Conservation (phyloP, 2,113 vertebrate species). For the Brienomyrus longianalis region DNA sequence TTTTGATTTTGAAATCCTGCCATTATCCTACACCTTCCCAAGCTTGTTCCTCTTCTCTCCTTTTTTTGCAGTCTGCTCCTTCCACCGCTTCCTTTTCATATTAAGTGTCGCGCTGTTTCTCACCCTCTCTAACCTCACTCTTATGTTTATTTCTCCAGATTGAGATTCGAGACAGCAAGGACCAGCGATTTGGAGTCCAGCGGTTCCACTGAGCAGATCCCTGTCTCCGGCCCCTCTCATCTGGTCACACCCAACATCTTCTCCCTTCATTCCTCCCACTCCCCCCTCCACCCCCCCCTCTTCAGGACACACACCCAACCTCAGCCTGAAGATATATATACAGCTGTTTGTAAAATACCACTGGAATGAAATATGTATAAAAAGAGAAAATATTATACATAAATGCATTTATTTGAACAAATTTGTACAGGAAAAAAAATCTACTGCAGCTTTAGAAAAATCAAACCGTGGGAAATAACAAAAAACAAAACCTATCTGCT, state of each 20-base stretch:
- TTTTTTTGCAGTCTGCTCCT: not conserved
- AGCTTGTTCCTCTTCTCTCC: not conserved
- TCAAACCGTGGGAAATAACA: slow-evolving; percentile 44
- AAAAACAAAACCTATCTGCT: slow-evolving; percentile 22
- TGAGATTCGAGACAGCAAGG: slow-evolving; percentile 52
- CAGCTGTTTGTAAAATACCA: slow-evolving; percentile 44
- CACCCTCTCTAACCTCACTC: not conserved
- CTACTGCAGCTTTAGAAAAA: slow-evolving; percentile 42
- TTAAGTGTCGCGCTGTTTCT: not conserved
- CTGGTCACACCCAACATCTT: not conserved
- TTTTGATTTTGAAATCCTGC: not conserved
- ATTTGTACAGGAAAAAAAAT: slow-evolving; percentile 26
- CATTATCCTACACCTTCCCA: not conserved
- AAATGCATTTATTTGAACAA: slow-evolving; percentile 26
- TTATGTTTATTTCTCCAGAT: slow-evolving; percentile 43
- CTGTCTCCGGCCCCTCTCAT: slow-evolving; percentile 16
- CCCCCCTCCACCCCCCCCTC: not conserved
- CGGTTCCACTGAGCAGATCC: slow-evolving; percentile 47
- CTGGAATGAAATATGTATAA: slow-evolving; percentile 33
- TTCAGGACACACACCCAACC: slow-evolving; percentile 42
- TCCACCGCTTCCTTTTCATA: not conserved
- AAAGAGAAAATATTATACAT: slow-evolving; percentile 29
- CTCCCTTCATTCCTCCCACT: not conserved
- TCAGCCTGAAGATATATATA: slow-evolving; percentile 32
- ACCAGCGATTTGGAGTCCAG: slow-evolving; percentile 46